phyloP scores from a whole-genome alignment of 2,797 vertebrate species.

The Enteromius mattozi region DNA sequence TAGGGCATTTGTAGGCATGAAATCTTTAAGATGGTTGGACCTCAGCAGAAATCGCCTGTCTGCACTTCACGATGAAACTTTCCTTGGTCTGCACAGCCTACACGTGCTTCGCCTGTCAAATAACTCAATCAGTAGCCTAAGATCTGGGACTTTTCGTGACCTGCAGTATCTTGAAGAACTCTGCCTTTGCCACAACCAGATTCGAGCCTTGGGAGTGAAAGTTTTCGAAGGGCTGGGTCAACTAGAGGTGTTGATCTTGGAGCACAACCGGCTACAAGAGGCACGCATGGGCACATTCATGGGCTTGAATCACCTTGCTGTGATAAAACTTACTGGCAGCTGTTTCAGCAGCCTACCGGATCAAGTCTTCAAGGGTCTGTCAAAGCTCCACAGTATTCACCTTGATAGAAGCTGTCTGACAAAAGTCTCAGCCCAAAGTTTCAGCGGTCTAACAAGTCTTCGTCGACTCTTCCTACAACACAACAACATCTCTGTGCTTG shows the following conservation, averaged over 20 bases:
- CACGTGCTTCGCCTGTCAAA: conserved; percentile 91
- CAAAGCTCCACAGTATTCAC: conserved; percentile 92
- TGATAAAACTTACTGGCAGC: conserved; percentile 92
- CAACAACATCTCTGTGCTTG: conserved; percentile 84
- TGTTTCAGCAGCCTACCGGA: conserved; percentile 86
- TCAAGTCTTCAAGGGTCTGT: conserved; percentile 85
- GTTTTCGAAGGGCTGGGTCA: conserved; percentile 90
- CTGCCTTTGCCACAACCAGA: conserved; percentile 87
- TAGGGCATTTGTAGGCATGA: conserved; percentile 90
- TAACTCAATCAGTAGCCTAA: conserved; percentile 84
- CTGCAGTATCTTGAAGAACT: conserved; percentile 94
- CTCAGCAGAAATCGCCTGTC: conserved; percentile 90
- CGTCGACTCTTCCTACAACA: conserved; percentile 89
- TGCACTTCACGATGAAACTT: conserved; percentile 88
- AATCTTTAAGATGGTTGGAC: conserved; percentile 92
- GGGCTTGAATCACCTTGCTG: conserved; percentile 87
- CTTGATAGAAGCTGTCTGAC: conserved; percentile 89
- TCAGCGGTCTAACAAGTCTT: conserved; percentile 85
- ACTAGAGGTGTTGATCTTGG: conserved; percentile 89
- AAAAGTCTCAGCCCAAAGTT: conserved; percentile 80
- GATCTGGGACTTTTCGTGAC: conserved; percentile 89
- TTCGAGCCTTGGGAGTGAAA: conserved; percentile 81
- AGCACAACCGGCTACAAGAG: conserved; percentile 91
- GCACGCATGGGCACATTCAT: conserved; percentile 82
- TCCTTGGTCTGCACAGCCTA: conserved; percentile 86